These are phyloP conservation scores for Epinotia ramella DNA, from an alignment of 2,888 invertebrate species.

Conservation along the genomic window DNA sequence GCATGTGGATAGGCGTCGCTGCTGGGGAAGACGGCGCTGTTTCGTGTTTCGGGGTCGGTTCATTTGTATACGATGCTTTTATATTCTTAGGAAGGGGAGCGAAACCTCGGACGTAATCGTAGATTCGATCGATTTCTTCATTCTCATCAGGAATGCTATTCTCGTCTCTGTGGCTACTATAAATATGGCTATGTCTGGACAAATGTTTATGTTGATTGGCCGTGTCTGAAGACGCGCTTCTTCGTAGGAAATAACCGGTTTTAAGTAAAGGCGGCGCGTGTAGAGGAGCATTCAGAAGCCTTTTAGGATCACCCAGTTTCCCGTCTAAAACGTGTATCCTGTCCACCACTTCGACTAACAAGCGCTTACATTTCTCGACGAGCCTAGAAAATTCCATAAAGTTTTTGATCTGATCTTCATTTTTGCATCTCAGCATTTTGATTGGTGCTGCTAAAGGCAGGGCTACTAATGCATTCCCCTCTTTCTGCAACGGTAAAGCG, in stretches of 20 bases:
- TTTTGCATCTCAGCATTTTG: constrained; percentile 92
- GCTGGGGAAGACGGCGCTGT: constrained; percentile 85
- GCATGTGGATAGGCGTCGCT: constrained; percentile 84
- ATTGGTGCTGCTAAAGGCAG: constrained; percentile 94
- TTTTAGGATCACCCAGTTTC: constrained; percentile 89
- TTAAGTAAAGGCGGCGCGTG: constrained; percentile 80
- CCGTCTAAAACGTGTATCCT: constrained; percentile 93
- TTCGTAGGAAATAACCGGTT: constrained; percentile 89
- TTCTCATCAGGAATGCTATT: constrained; percentile 92
- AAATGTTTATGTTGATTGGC: constrained; percentile 85
- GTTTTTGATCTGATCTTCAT: constrained; percentile 91
- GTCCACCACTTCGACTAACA: constrained; percentile 91
- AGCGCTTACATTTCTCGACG: constrained; percentile 90
- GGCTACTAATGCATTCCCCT: constrained; percentile 91
- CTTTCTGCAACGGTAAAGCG: constrained; percentile 93
- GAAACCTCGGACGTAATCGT: constrained; percentile 97
- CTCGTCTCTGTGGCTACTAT: constrained; percentile 87
- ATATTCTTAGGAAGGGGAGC: constrained; percentile 95
- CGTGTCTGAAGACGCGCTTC: constrained; percentile 92
- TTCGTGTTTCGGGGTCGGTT: constrained; percentile 77
- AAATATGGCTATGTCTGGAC: constrained; percentile 81
- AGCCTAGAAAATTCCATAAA: constrained; percentile 91
- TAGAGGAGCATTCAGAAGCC: constrained; percentile 75
- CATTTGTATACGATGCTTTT: constrained; percentile 86
- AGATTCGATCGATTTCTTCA: constrained; percentile 98